Evolutionary conservation across 2,797 vertebrate species (phyloP).

Genomic region (Harpagifer antarcticus): DNA sequence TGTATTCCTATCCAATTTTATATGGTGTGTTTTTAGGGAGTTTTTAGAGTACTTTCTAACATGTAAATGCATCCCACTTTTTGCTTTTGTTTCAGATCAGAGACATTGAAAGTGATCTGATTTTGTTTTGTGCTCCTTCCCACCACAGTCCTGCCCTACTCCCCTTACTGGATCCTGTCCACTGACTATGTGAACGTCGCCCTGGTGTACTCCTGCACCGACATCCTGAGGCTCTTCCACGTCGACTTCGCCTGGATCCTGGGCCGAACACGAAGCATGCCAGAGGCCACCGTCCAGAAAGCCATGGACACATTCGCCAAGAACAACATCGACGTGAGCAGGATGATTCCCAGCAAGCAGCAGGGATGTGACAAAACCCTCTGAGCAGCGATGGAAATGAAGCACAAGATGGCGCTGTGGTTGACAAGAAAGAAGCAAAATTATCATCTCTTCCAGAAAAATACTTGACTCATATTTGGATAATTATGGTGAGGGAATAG

Average conservation of each 20-base stretch:
- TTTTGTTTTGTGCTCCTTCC: not conserved
- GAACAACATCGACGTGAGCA: conserved; percentile 86
- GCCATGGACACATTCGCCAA: conserved; percentile 85
- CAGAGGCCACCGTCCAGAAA: conserved; percentile 80
- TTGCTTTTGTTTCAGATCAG: not conserved
- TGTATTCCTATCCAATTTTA: no score
- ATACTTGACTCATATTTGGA: conserved; percentile 31
- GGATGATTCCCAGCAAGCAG: conserved; percentile 89
- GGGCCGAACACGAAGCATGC: conserved; percentile 86
- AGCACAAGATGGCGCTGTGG: conserved; percentile 35
- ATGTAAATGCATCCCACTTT: not conserved
- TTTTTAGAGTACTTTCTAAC: not conserved
- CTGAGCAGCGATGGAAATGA: conserved; percentile 23
- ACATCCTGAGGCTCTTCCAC: conserved; percentile 89
- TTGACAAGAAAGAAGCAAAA: conserved; percentile 13
- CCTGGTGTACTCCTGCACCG: conserved; percentile 92
- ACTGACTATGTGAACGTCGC: conserved; percentile 91
- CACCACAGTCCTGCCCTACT: conserved; percentile 87
- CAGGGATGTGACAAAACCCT: conserved; percentile 83
- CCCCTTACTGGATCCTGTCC: conserved; percentile 92
- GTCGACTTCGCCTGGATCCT: conserved; percentile 92
- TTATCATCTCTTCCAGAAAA: not conserved
- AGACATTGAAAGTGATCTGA: not conserved
- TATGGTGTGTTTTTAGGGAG: conserved; percentile 1
- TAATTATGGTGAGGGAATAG: not conserved